A percentile compares a stretch with the other conserved stretches of the same genome.
Conservation (phyloP, 2,888 invertebrate species). For the Lasioglossum figueresi region DNA sequence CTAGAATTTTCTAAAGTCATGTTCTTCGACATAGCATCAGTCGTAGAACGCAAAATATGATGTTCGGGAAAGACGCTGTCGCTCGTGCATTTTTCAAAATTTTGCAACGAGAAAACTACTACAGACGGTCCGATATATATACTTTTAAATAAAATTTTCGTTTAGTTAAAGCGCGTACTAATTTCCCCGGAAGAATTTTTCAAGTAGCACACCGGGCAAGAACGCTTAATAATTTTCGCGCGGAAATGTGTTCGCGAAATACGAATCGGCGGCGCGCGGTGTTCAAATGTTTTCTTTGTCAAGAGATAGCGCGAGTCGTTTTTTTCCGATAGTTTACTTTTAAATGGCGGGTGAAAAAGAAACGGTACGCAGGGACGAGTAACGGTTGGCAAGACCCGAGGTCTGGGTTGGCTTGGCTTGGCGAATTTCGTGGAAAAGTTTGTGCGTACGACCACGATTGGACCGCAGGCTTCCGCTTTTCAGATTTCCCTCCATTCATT, state of each 20-base stretch:
- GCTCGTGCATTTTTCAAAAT: no score
- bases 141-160: neutral
- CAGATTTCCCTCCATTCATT: conserved; percentile 51
- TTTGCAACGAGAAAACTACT: neutral
- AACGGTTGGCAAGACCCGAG: conserved; percentile 46
- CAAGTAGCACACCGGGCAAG: neutral
- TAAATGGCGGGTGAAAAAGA: neutral
- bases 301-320: neutral
- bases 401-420: neutral
- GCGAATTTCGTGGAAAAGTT: conserved; percentile 50
- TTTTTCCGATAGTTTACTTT: neutral
- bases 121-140: neutral
- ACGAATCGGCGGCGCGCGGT: neutral
- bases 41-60: no score
- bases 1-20: neutral
- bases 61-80: no score
- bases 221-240: neutral
- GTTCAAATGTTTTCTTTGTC: conserved; percentile 1
- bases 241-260: neutral
- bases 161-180: neutral
- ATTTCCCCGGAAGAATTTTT: neutral
- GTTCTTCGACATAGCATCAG: no score
- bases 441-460: conserved; percentile 49
- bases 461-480: conserved; percentile 46
- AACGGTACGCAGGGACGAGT: neutral